These are phyloP conservation scores for Cyphomyrmex costatus DNA, from an alignment of 1,140 invertebrate species.

Conservation along the genomic window DNA sequence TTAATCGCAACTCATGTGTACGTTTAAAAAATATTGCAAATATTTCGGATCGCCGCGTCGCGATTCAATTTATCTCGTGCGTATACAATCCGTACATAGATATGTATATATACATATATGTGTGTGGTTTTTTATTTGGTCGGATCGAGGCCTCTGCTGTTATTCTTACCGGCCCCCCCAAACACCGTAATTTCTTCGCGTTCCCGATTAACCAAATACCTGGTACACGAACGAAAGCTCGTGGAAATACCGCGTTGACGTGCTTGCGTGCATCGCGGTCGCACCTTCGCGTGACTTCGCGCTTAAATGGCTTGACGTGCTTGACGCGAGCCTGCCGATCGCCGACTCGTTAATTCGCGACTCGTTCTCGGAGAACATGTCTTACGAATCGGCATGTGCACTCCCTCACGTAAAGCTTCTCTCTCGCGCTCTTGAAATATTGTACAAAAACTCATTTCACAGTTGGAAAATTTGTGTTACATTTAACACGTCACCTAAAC, in stretches of 20 bases:
- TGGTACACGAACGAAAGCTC: conserved; percentile 47
- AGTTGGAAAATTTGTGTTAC: neutral
- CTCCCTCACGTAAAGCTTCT: neutral
- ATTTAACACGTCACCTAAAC: too few relatives aligned
- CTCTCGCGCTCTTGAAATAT: neutral
- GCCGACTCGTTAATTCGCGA: conserved; percentile 75
- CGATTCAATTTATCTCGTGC: conserved; percentile 5
- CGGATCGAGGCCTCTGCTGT: conserved; percentile 32
- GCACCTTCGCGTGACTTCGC: conserved; percentile 79
- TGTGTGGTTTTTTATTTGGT: conserved; percentile 30
- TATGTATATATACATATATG: too few relatives aligned
- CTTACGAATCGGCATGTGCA: conserved; percentile 49
- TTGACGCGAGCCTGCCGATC: conserved; percentile 74
- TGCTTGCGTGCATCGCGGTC: conserved; percentile 75
- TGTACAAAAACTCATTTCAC: neutral
- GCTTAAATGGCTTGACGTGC: conserved; percentile 73
- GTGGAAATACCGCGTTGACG: conserved; percentile 65
- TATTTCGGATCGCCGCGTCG: neutral
- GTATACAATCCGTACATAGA: too few relatives aligned
- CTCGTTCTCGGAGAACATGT: conserved; percentile 50
- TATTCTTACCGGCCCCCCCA: conserved; percentile 21
- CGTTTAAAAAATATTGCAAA: neutral
- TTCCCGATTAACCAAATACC: conserved; percentile 61
- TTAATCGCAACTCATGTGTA: neutral
- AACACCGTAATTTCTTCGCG: conserved; percentile 47